Conservation (phyloP, 1,140 invertebrate species). For the Drosophila novamexicana region DNA sequence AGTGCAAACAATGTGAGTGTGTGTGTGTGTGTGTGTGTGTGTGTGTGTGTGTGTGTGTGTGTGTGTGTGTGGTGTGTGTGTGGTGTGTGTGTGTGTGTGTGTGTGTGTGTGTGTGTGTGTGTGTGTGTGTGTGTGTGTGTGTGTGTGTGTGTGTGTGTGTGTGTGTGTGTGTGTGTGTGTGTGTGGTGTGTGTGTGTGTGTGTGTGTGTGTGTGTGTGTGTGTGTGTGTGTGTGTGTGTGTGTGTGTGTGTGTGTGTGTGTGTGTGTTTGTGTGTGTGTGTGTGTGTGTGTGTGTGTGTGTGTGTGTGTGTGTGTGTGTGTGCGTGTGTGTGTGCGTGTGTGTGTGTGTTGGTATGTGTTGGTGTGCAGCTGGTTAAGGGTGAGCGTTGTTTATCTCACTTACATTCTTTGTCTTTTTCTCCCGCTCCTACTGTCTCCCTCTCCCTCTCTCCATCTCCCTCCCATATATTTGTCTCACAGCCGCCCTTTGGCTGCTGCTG, state of each 20-base stretch:
- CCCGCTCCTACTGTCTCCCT: background rate
- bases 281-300: background rate
- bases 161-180: background rate
- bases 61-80: slow-evolving; percentile 4
- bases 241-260: background rate
- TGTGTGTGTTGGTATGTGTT: slow-evolving; percentile 5
- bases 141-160: background rate
- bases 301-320: background rate
- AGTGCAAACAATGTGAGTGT: slow-evolving; percentile 28
- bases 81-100: background rate
- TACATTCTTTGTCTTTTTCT: background rate
- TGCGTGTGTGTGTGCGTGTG: background rate
- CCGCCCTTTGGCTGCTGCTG: slow-evolving; percentile 14
- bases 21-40: background rate
- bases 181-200: background rate
- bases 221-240: background rate
- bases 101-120: background rate
- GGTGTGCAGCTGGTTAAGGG: background rate
- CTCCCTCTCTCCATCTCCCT: background rate
- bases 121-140: background rate
- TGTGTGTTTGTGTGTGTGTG: background rate
- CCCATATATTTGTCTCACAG: background rate
- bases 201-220: background rate
- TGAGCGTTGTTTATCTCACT: slow-evolving; percentile 9
- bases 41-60: background rate